phyloP scores from a whole-genome alignment of 1,140 invertebrate species.

The Rhagoletis pomonella region DNA sequence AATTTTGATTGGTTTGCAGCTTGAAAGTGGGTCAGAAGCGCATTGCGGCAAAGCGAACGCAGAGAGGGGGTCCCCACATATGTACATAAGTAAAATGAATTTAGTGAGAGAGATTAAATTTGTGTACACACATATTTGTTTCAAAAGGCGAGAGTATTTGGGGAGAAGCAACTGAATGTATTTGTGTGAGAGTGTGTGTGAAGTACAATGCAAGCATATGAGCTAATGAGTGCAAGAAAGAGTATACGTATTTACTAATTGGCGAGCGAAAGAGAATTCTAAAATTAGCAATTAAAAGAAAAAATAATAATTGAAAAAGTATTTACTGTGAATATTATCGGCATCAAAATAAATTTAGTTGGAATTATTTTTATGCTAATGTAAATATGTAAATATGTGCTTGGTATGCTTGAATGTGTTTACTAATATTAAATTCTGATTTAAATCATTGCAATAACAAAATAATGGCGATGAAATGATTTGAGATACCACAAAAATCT shows the following conservation, averaged over 20 bases:
- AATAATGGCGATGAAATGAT: too few relatives aligned
- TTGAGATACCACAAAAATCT: too few relatives aligned
- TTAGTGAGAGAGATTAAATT: background rate
- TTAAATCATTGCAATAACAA: too few relatives aligned
- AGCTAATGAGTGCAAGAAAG: background rate
- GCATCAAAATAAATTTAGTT: background rate
- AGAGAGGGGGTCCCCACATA: background rate
- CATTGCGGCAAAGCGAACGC: background rate
- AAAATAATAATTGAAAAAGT: background rate
- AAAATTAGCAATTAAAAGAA: background rate
- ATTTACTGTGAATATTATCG: background rate
- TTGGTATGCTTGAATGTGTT: too few relatives aligned
- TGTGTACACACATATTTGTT: background rate
- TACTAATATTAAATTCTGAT: too few relatives aligned
- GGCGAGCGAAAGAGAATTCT: background rate
- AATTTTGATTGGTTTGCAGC: slow-evolving; percentile 23
- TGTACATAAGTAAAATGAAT: background rate
- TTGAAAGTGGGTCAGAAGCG: slow-evolving; percentile 41
- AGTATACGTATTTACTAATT: background rate
- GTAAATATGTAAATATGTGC: too few relatives aligned
- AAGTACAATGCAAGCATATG: too few relatives aligned
- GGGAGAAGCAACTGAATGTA: background rate
- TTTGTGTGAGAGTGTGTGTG: background rate
- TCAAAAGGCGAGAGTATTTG: background rate
- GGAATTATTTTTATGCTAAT: background rate